phyloP scores from a whole-genome alignment of 64 coral and sea anemone species.

The Orbicella faveolata region DNA sequence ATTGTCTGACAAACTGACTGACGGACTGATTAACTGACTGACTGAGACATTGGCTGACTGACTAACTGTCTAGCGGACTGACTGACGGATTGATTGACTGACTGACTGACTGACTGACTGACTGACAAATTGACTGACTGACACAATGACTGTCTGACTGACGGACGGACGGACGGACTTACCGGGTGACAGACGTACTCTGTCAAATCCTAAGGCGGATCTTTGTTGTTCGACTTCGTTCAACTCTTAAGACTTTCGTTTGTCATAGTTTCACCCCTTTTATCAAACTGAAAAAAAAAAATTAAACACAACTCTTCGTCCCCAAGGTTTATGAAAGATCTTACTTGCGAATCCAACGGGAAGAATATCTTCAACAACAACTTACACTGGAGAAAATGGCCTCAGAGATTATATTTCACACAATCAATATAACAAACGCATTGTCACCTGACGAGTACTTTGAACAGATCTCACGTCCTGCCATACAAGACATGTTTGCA shows the following conservation, averaged over 20 bases:
- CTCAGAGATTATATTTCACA: conserved; percentile 62
- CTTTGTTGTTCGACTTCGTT: too few relatives aligned
- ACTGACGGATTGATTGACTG: not conserved
- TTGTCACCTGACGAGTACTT: conserved; percentile 69
- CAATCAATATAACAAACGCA: conserved; percentile 70
- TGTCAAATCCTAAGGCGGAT: too few relatives aligned
- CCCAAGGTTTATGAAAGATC: conserved; percentile 71
- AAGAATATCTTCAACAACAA: conserved; percentile 66
- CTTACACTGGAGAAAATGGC: conserved; percentile 64
- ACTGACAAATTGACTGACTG: too few relatives aligned
- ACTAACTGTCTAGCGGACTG: not conserved
- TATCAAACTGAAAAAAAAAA: too few relatives aligned
- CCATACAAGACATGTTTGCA: conserved; percentile 62
- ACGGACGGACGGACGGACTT: too few relatives aligned
- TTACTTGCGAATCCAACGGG: conserved; percentile 60
- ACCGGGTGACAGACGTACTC: too few relatives aligned
- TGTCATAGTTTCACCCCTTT: not conserved
- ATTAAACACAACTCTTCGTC: not conserved
- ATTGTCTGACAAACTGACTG: not conserved
- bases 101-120: too few relatives aligned
- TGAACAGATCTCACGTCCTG: conserved; percentile 47
- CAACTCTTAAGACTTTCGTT: not conserved
- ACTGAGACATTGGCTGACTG: not conserved
- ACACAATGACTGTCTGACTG: too few relatives aligned
- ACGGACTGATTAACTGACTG: not conserved